Conservation (phyloP, 1,140 invertebrate genomes). For the Varroa destructor region DNA sequence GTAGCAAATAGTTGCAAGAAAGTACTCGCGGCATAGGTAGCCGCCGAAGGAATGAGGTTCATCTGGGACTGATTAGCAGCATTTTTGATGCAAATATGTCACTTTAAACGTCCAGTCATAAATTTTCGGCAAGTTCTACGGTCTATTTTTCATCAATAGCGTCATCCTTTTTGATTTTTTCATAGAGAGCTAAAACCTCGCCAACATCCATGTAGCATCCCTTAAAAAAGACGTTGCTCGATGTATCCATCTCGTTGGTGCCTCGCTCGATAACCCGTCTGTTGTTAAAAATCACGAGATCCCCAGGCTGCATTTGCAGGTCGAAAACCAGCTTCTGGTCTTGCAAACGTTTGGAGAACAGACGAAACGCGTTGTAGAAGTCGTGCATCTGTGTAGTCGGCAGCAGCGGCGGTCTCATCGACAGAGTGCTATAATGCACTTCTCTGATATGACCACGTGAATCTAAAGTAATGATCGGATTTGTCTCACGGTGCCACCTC, state of each 20-base stretch:
- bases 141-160: conserved; percentile 8
- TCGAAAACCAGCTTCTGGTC: not conserved
- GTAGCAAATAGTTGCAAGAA: no score
- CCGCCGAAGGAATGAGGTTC: no score
- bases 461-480: conserved; percentile 4
- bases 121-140: no score
- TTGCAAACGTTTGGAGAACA: conserved; percentile 13
- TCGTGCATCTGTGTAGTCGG: conserved; percentile 15
- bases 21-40: no score
- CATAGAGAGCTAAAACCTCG: not conserved
- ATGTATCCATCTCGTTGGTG: conserved; percentile 7
- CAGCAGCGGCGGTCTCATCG: conserved; percentile 10
- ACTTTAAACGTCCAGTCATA: no score
- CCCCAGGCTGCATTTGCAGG: conserved; percentile 17
- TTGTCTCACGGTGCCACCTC: conserved; percentile 22
- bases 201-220: conserved; percentile 7
- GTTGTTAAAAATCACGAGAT: conserved; percentile 24
- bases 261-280: conserved; percentile 9
- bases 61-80: no score
- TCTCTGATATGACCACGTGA: conserved; percentile 14
- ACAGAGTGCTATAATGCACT: conserved; percentile 22
- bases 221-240: not conserved
- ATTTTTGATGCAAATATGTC: no score
- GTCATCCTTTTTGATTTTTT: conserved; percentile 26
- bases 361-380: conserved; percentile 18